Evolutionary conservation across 2,888 invertebrate genomes (phyloP).

Genomic region (Papilio demoleus): DNA sequence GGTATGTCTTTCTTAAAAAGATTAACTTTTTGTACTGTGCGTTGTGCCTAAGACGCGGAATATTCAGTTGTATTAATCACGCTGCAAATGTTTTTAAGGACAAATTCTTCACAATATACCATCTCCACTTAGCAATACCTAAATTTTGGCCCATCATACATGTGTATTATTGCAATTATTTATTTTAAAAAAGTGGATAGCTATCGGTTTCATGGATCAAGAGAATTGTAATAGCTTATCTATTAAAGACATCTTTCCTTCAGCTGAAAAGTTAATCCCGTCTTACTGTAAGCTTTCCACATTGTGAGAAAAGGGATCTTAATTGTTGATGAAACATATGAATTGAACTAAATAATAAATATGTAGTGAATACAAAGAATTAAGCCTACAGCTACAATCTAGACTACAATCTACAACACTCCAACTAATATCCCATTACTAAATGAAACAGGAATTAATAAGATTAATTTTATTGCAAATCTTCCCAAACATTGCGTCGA

Average conservation of each 20-base stretch:
- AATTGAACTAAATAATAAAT: constrained; percentile 1
- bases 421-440: not conserved
- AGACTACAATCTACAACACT: not conserved
- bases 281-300: not conserved
- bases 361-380: not conserved
- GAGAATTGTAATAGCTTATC: not conserved
- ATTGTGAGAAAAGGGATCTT: not conserved
- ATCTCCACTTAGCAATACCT: not conserved
- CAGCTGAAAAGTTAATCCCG: not conserved
- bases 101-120: not conserved
- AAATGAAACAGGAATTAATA: constrained; percentile 27
- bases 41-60: too few relatives aligned
- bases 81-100: not conserved
- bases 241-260: not conserved
- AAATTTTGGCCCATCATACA: not conserved
- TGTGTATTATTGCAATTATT: not conserved
- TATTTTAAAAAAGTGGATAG: not conserved
- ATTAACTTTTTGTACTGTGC: too few relatives aligned
- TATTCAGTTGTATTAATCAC: too few relatives aligned
- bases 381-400: too few relatives aligned
- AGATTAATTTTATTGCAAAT: constrained; percentile 36
- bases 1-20: too few relatives aligned
- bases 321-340: not conserved
- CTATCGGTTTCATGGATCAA: not conserved
- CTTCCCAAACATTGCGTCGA: constrained; percentile 31